Evolutionary conservation across 1,140 invertebrate genomes (phyloP), one percentile per base, ranked within the genome.

Genomic region (Mya arenaria): DNA sequence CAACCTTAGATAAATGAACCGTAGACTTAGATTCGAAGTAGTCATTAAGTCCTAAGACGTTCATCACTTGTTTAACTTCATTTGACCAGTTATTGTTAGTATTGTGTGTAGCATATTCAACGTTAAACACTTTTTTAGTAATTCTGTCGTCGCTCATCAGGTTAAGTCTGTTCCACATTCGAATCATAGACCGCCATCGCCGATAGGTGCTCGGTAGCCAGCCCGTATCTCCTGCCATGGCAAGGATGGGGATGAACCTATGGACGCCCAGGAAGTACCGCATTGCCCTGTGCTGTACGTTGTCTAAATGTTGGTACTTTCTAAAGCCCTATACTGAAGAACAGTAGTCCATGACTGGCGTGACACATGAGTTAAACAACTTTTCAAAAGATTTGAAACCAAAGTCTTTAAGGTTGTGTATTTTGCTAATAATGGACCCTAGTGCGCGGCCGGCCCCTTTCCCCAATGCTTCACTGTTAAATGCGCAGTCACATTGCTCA

Each of bases 351-450:
- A 72, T 19, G 8, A 48, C 23, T 52, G 28, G 44, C 15, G 56
- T 32, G 30, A 82, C 39, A 66, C 69, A 52, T 4, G 55, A 58
- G 10, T 55, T n/a, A 41, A 36, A 82, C 1, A 82, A 34, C 36
- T 74, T 82, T 6, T 71, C 28, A 48, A 48, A 75, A 10, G 58
- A 65, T 62, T 48, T 63, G 36, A 58, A 60, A 32, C 72, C 60
- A 68, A 75, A 56, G 19, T 75, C 65, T 52, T 74, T 80, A 6
- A 58, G 23, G 10, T 15, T 44, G 28, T 73, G 63, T 8, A 75
- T 37, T 56, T 68, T 73, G 0, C 48, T 41, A 48, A 63, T 81
- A 34, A 79, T 58, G 13, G 17, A 19, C 15, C 68, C 60, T 17
- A 80, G 34, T 1, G 71, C 68, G 66, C 69, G 0, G 15, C 77